Evolutionary conservation across 2,888 invertebrate genomes (phyloP).

Genomic region (Drosophila atripex): DNA sequence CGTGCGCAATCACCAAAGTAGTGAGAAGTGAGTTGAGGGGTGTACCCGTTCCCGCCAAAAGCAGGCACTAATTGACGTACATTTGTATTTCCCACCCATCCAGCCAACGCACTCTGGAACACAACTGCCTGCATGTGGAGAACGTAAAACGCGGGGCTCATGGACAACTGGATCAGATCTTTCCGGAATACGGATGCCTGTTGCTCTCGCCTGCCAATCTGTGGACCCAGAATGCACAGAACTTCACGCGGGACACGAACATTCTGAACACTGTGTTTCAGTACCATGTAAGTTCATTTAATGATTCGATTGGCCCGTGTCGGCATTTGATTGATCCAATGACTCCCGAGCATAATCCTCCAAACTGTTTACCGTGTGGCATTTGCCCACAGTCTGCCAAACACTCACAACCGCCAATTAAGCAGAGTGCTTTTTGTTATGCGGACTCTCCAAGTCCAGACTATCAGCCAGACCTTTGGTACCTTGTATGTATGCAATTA

Average conservation of each 20-base stretch:
- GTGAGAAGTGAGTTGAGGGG: conserved; percentile 74
- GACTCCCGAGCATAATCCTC: background rate
- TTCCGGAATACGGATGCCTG: conserved; percentile 96
- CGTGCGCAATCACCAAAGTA: conserved; percentile 89
- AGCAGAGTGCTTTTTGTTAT: conserved; percentile 13
- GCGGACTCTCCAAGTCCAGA: conserved; percentile 22
- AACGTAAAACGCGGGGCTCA: conserved; percentile 87
- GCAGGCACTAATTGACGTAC: conserved; percentile 8
- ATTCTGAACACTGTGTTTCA: conserved; percentile 92
- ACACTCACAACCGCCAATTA: background rate
- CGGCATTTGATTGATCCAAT: background rate
- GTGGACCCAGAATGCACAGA: conserved; percentile 93
- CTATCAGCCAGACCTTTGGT: conserved; percentile 38
- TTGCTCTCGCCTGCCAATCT: conserved; percentile 96
- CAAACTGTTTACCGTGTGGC: background rate
- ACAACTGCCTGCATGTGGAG: conserved; percentile 94
- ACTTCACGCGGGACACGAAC: conserved; percentile 91
- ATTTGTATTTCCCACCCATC: conserved; percentile 41
- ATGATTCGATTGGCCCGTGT: background rate
- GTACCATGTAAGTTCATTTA: conserved; percentile 88
- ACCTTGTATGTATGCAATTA: conserved; percentile 12
- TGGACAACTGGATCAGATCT: conserved; percentile 86
- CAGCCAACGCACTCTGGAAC: conserved; percentile 89
- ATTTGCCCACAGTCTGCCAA: background rate
- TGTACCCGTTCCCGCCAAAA: background rate